These are phyloP conservation scores for Fulmarus glacialis DNA, from an alignment of 2,113 vertebrate genomes.

Conservation along the genomic window DNA sequence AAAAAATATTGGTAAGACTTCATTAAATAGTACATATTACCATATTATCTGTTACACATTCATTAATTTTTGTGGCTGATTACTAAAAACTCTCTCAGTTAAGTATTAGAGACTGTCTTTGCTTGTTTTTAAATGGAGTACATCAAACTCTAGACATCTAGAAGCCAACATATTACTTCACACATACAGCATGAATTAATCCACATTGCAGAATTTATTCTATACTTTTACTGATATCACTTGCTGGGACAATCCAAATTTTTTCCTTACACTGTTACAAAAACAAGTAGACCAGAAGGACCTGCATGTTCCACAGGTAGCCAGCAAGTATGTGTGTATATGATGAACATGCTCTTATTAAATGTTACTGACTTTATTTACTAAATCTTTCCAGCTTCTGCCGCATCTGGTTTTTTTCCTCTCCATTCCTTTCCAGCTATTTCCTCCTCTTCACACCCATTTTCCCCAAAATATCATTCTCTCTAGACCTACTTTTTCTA, in stretches of 20 bases:
- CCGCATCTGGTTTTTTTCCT: not conserved
- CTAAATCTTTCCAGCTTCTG: not conserved
- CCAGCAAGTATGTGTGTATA: not conserved
- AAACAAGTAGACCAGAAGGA: not conserved
- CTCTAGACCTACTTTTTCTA: not conserved
- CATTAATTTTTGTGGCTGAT: not conserved
- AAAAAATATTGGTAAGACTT: not conserved
- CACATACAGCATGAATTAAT: fast-evolving
- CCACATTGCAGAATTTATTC: not conserved
- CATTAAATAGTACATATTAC: not conserved
- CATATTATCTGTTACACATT: not conserved
- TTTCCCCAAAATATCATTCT: not conserved
- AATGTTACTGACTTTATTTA: not conserved
- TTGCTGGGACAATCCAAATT: not conserved
- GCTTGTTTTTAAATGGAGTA: not conserved
- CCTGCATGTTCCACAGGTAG: fast-evolving
- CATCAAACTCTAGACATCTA: not conserved
- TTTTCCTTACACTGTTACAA: not conserved
- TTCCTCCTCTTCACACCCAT: not conserved
- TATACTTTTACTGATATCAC: not conserved
- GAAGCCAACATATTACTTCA: not conserved
- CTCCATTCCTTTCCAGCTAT: not conserved
- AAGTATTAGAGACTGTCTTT: not conserved
- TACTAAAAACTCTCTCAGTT: not conserved
- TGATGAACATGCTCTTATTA: not conserved